Evolutionary conservation across 2,888 invertebrate species (phyloP), one percentile per base, ranked within the genome.

Genomic region (Nomada ruficornis): DNA sequence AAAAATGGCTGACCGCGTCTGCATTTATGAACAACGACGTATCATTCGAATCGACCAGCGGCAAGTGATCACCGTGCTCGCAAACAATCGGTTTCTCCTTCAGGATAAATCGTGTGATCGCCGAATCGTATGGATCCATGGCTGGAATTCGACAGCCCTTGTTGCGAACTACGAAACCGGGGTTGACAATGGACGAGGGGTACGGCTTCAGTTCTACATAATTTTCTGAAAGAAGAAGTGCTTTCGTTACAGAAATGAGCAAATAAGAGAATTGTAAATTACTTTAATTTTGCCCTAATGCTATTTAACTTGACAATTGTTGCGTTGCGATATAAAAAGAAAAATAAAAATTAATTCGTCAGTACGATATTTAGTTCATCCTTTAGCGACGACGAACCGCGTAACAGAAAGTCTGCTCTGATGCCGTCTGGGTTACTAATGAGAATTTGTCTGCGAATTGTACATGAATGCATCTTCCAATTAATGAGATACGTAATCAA

Each of bases 61-160:
- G 94, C 23, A 94, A 93, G 81, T 94, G 94, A 44, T 91, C 92
- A 54, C 94, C 94, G n/a, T 94, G 93, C 83, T 96, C 95, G 86
- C 95, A 95, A 55, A 94, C 94, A 44, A 95, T 92, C 10, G 94
- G 92, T 47, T 94, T 92, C 9, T 95, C 95, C 18, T 93, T 93
- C 70, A 93, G 91, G 63, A 96, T 94, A 88, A 95, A 96, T 82
- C 94, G 94, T 84, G 93, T 94, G 47, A 96, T 94, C 55, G 94
- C 93, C 7, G 94, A 92, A 90, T 96, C 96, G 85, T 95, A 95
- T 0, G 96, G 95, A 84, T 95, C 94, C 88, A 96, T 93, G 1
- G 95, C 95, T 0, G 96, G 96, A 85, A 97, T 96, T 13, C 95
- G 95, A 90, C 97, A 97, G 29, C 96, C 96, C 78, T 94, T 94